These are phyloP conservation scores for Margaritifera margaritifera DNA, from an alignment of 2,888 invertebrate genomes.

Conservation along the genomic window DNA sequence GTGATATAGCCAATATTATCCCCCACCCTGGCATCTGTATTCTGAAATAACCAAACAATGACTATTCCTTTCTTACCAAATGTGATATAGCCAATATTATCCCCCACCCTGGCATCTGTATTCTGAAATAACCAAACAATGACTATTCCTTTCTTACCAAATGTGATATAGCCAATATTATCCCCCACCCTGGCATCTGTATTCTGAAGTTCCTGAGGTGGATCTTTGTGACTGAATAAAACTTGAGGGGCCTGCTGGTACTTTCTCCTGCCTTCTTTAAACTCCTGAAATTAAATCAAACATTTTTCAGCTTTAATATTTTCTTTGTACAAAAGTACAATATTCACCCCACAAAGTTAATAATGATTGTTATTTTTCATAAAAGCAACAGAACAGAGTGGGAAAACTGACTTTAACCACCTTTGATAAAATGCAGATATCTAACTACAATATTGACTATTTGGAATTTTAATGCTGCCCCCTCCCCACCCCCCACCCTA, in stretches of 20 bases:
- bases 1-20: conserved; percentile 99
- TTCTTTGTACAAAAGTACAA: neutral
- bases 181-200: conserved; percentile 95
- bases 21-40: conserved; percentile 93
- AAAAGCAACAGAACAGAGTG: too few species aligned
- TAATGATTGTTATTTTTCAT: too few species aligned
- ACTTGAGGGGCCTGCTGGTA: conserved; percentile 75
- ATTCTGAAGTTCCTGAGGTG: conserved; percentile 94
- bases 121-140: too few species aligned
- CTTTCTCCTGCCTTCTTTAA: conserved; percentile 93
- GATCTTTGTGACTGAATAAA: conserved; percentile 88
- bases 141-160: conserved; percentile 80
- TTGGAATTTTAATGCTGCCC: too few species aligned
- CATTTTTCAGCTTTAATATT: neutral
- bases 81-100: conserved; percentile 99
- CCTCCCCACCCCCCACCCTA: too few species aligned
- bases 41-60: too few species aligned
- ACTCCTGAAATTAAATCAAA: conserved; percentile 78
- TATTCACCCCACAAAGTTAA: too few species aligned
- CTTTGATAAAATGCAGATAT: too few species aligned
- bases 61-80: conserved; percentile 82
- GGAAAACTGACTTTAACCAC: too few species aligned
- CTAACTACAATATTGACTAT: too few species aligned
- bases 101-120: conserved; percentile 93
- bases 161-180: conserved; percentile 99